Base-by-base conservation (phyloP, 2,797 vertebrate species). In the Cossypha caffra region DNA sequence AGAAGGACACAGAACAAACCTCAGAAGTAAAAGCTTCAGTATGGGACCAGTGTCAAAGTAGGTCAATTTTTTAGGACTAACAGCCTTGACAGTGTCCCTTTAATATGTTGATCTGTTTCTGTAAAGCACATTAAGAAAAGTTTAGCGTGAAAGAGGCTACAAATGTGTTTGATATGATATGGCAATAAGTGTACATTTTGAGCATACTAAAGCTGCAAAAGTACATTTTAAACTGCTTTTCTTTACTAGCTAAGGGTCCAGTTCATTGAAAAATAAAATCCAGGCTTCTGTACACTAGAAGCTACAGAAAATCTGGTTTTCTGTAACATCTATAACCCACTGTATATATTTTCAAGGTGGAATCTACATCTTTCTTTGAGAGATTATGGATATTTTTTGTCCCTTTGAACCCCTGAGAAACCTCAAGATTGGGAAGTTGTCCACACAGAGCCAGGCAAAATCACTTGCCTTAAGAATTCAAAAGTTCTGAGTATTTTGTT, bases 151-250 rank as follows among this genome's bases (percentile, higher is more conserved):
- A 96, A 95, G 78, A 97, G 62, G 75, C 84, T 96, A 96, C 86
- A 93, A 96, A 96, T 95, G 95, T 96, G 95, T 96, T 96, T 88
- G 93, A 97, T 97, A 96, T 48, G 95, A 96, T 97, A 96, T 89
- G 54, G 91, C 93, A 96, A 96, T 97, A 95, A 96, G 57, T 45
- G 81, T 85, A 96, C 93, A 96, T 96, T 96, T 89, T 96, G 91
- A 96, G 95, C 92, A 96, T 96, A 94, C 93, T 96, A 94, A 96
- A 93, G 86, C 93, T 91, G 64, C 72, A 33, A n/a, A 91, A 92
- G 84, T 89, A 92, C 88, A 87, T 88, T 93, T 94, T 91, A 93
- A 94, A 96, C 84, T 80, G 68, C 78, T 97, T 95, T 97, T 89
- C 81, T 93, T 96, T 95, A 87, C 50, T 80, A 87, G 86, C 75